phyloP scores from a whole-genome alignment of 2,113 vertebrate genomes.

The Pteropus alecto region DNA sequence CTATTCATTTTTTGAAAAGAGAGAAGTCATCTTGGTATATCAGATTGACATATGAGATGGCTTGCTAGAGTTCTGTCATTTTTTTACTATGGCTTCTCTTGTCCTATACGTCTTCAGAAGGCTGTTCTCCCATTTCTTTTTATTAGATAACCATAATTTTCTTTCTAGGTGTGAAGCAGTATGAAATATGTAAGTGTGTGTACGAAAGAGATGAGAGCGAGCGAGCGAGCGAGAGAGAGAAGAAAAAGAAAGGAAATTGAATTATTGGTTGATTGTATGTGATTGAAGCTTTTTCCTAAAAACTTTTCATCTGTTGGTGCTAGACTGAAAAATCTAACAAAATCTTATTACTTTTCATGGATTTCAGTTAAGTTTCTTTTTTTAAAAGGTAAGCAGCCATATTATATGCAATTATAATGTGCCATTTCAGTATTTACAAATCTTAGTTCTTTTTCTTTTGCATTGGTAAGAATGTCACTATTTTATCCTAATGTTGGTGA shows the following conservation, averaged over 20 bases:
- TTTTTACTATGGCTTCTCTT: neutral
- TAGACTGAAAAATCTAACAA: neutral
- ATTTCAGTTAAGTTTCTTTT: conserved; percentile 5
- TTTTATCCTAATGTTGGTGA: neutral
- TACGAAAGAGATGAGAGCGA: too few relatives aligned
- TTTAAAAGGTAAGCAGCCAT: neutral
- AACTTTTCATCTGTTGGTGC: neutral
- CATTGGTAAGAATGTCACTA: neutral
- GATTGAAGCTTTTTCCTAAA: neutral
- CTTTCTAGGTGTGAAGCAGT: neutral
- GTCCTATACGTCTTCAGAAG: neutral
- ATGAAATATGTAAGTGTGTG: neutral
- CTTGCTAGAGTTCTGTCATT: neutral
- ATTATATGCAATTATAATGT: neutral
- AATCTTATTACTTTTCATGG: neutral
- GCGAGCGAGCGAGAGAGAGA: fast-evolving
- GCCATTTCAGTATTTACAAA: neutral
- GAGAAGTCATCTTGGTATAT: conserved; percentile 3
- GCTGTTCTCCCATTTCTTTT: neutral
- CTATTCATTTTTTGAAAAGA: conserved; percentile 5
- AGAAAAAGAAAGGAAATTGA: neutral
- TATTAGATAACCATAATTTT: neutral
- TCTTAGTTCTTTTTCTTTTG: neutral
- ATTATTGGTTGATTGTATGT: neutral
- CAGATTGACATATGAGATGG: neutral